Evolutionary conservation across 1,140 invertebrate species (phyloP), one percentile per base, ranked within the genome.

Genomic region (Drosophila punjabiensis): DNA sequence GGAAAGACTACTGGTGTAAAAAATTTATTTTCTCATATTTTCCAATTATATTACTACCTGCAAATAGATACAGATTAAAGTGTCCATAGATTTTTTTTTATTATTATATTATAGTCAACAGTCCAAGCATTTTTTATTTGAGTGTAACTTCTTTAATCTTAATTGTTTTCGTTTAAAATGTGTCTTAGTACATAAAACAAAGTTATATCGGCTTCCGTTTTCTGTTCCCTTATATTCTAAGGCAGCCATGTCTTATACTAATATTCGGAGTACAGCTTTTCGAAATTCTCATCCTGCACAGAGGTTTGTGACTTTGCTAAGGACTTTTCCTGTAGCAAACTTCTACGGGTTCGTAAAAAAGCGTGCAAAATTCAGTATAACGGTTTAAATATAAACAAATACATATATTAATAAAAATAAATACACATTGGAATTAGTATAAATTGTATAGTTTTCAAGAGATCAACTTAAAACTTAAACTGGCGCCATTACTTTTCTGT

Each of bases 221-320:
- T n/a, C n/a, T n/a, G n/a, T n/a, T n/a, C 20, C 63, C 66, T 67
- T 67, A 67, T 67, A 67, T 9, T 47, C 4, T 3, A 0, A 24
- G 7, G 3, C 43, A 14, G 18, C n/a, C 14, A 5, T 52, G 20
- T 24, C 43, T 28, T 66, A 37, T 68, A 68, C 41, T 5, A 24
- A 16, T 8, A 5, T 14, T 14, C 0, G 28, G 28, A 11, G 16
- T 32, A 5, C 3, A 11, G 35, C 28, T 35, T 35, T 20, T 13
- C 13, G 28, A 32, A 24, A 11, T 53, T 4, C 9, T 45, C 18
- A 14, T 63, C 20, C 52, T 18, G 28, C 24, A 10, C 33, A 0
- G 6, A 16, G 66, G 43, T 33, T 39, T 66, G 66, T 33, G 62
- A n/a, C 62, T 18, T 39, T 5, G 32, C 66, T 69, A 39, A 69